Evolutionary conservation across 2,113 vertebrate genomes (phyloP), one percentile per base, ranked within the genome.

Genomic region (Myxocyprinus asiaticus): DNA sequence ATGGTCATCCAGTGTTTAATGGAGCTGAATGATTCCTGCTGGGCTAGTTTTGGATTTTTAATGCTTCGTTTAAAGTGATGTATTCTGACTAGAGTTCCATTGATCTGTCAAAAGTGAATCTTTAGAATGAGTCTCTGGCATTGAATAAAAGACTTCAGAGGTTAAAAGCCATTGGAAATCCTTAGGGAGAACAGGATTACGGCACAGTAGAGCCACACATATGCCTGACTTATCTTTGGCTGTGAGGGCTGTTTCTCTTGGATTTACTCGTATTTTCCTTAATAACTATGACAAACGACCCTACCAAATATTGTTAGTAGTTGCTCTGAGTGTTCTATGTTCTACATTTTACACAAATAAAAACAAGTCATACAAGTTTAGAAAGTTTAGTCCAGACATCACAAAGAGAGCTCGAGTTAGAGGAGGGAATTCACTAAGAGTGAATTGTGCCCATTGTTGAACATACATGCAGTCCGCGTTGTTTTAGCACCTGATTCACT

Each of bases 201-300:
- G 58, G 45, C 81, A 78, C 77, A n/a, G 59, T 69, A 61, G 9
- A 47, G 68, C 53, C 77, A 78, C 79, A 81, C 58, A 62, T 59
- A 75, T 5, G 33, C 55, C 51, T 71, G 47, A 66, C 71, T 81
- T 82, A 73, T 74, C 12, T 79, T 84, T 84, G 83, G 83, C 80
- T 67, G 62, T 71, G 66, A 64, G 33, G 62, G 51, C 43, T 84
- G 67, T 84, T 84, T 67, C 64, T 81, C 10, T 84, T 81, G 83
- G 83, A 81, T 76, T 78, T 70, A 61, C 47, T 71, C 72, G 51
- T 67, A 79, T 75, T 75, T 67, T 67, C 15, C 48, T 76, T 79
- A 65, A 65, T 79, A 81, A 82, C 67, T 79, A 76, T 79, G 83
- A 81, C 83, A 84, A 70, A 84, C 81, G 81, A 67, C 76, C 67